Evolutionary conservation across 2,113 vertebrate species (phyloP), one percentile per base, ranked within the genome.

Genomic region (Tragelaphus buxtoni): DNA sequence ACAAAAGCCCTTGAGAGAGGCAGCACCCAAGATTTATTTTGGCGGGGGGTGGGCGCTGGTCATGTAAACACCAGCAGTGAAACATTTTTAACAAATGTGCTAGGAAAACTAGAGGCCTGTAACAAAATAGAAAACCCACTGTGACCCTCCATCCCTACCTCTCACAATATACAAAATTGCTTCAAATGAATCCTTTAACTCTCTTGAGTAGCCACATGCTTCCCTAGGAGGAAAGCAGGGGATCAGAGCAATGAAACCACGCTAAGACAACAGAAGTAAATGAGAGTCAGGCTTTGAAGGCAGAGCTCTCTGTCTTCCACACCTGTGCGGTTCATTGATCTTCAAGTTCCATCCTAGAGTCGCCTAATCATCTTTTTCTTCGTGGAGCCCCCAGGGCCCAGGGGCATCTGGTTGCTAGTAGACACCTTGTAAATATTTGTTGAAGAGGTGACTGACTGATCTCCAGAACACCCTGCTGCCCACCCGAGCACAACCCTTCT

Each of bases 401-500:
- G 55, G 13, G 45, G 24, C 45, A 79, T 28, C 61, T 35, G 18
- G 49, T 26, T 39, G 26, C 30, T 42, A 69, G 56, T 2, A 77
- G 72, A 26, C 3, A 30, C 13, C 13, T 28, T 69, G 5, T 35
- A 94, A 77, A 20, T 47, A 58, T 9, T 39, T 87, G n/a, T 12
- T 47, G 14, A 72, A 87, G 49, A 11, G 14, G 89, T 3, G 28
- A 35, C 1, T 35, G 58, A 32, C 22, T 26, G 18, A 74, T 30
- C 4, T 89, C 18, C 49, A 56, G 49, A 30, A 49, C 51, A 49
- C 51, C 5, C 45, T 53, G 87, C 18, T 53, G 32, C 28, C 87
- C 53, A 5, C 1, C 18, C 1, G 30, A 74, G 3, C 3, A 0
- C 7, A 30, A 3, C 7, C 18, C 49, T 65, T 11, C 30, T 10